Base-by-base conservation (phyloP, 2,113 vertebrate species). In the Noctilio leporinus region DNA sequence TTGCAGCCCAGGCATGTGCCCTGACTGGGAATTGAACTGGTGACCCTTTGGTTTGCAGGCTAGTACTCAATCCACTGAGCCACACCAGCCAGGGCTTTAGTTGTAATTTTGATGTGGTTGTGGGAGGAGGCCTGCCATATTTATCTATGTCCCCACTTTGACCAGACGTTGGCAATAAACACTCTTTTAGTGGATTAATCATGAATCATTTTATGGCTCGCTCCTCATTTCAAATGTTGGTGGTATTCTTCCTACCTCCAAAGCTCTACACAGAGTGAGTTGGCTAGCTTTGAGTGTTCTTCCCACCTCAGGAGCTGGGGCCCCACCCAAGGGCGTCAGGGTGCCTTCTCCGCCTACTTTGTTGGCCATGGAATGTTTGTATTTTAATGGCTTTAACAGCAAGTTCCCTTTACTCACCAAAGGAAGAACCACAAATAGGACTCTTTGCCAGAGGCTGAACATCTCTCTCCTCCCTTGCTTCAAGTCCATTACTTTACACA, bases 321-420 rank as follows among this genome's bases (percentile, higher is more conserved):
- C 67, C 88, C 33, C 28, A 1, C 94, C 94, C 49, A 0, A 57
- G 47, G 73, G 19, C 10, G 45, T 76, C 75, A 11, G 62, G 20
- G 14, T 38, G 47, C 38, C 81, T 64, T 64, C 72, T 91, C 85
- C 59, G 0, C 51, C 62, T 78, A n/a, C 38, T 93, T 94, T 95
- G 73, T 45, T 86, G 62, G 83, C 80, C 30, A 22, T 57, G 55
- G 26, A 85, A 51, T 78, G 49, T 55, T 77, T 89, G 80, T 57
- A 67, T 67, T 80, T 95, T 12, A 22, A 69, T 65, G 65, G 38
- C 43, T 93, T 77, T 80, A 90, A 80, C 9, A 72, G 53, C 11
- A 24, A 73, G 9, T 69, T 82, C 45, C 49, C 83, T 86, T 97
- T 92, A 91, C 89, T 95, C 77, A 94, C 85, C 85, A 86, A 62